Evolutionary conservation across 2,113 vertebrate species (phyloP).

Genomic region (Jaculus jaculus): DNA sequence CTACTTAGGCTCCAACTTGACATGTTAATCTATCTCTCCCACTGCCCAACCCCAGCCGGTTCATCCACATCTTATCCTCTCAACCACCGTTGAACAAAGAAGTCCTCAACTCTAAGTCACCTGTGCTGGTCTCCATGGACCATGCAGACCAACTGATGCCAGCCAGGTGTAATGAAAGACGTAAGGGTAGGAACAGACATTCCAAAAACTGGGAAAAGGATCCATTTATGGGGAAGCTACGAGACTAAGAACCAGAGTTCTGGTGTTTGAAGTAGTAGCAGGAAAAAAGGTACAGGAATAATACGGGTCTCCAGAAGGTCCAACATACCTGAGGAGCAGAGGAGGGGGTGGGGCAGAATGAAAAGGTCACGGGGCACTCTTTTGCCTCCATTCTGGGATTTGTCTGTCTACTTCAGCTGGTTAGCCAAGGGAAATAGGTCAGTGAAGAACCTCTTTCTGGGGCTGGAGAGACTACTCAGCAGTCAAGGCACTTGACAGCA

Average conservation of each 20-base stretch:
- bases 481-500: too few relatives aligned
- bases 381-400: not conserved
- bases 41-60: not conserved
- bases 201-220: not conserved
- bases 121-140: not conserved
- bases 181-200: not conserved
- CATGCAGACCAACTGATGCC: rapidly evolving
- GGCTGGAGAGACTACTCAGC: too few relatives aligned
- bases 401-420: not conserved
- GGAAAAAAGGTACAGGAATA: not conserved
- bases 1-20: not conserved
- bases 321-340: not conserved
- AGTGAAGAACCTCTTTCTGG: not conserved
- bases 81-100: not conserved
- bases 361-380: not conserved
- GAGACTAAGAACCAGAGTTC: not conserved
- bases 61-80: not conserved
- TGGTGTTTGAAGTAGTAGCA: not conserved
- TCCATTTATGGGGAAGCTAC: too few relatives aligned
- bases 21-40: not conserved
- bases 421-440: not conserved
- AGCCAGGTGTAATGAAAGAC: not conserved
- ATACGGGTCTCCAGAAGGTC: not conserved
- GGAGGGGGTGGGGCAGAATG: rapidly evolving
- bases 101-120: not conserved